These are phyloP conservation scores for Syrista parreyssii DNA, from an alignment of 2,888 invertebrate genomes.

Conservation along the genomic window DNA sequence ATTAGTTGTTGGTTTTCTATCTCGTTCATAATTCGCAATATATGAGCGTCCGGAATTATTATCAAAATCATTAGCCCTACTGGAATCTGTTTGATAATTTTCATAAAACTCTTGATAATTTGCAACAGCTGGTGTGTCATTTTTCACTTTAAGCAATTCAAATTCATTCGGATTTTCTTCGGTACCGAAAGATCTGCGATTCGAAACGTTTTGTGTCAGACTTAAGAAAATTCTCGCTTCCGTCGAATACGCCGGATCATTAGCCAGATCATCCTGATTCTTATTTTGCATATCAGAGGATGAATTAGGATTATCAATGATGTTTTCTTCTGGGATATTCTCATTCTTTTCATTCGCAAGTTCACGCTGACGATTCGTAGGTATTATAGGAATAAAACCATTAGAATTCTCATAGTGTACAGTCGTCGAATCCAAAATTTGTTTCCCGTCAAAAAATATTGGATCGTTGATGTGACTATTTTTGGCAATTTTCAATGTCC, in stretches of 20 bases:
- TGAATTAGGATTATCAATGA: background rate
- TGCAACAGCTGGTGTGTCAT: slow-evolving; percentile 57
- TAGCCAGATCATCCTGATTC: slow-evolving; percentile 23
- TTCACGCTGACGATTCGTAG: background rate
- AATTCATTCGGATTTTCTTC: slow-evolving; percentile 51
- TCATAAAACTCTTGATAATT: slow-evolving; percentile 58
- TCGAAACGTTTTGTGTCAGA: slow-evolving; percentile 36
- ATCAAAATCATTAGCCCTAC: background rate
- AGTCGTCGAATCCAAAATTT: slow-evolving; percentile 23
- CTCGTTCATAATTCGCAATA: background rate
- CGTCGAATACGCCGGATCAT: slow-evolving; percentile 49
- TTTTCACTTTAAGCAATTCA: slow-evolving; percentile 58
- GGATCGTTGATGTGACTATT: background rate
- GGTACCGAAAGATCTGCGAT: slow-evolving; percentile 52
- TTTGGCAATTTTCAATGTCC: slow-evolving; percentile 3
- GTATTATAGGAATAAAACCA: slow-evolving; percentile 54
- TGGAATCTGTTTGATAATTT: slow-evolving; percentile 29
- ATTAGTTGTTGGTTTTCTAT: slow-evolving; percentile 11
- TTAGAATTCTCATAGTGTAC: slow-evolving; percentile 57
- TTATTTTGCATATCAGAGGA: background rate
- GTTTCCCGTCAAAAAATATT: background rate
- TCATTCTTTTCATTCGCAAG: background rate
- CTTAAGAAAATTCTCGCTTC: slow-evolving; percentile 53
- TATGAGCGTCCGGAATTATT: background rate
- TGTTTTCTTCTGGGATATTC: background rate